Conservation (phyloP, 37 sponge, comb jelly and placozoan species). For the Hormiphora californensis region DNA sequence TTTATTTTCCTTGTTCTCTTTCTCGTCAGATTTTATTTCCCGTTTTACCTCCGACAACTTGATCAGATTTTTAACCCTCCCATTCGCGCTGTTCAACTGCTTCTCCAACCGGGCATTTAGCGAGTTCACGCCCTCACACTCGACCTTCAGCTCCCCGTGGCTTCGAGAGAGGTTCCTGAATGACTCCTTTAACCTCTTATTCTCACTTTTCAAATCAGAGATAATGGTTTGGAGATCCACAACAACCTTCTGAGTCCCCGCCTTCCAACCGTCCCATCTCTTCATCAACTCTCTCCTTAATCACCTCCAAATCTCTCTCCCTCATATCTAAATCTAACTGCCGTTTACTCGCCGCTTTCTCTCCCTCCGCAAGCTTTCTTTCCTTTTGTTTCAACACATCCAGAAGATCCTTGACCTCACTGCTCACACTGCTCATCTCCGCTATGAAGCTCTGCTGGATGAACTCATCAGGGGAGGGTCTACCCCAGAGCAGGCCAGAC, state of each 20-base stretch:
- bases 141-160: neutral
- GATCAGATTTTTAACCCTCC: neutral
- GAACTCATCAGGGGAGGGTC: neutral
- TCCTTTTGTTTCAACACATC: neutral
- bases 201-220: neutral
- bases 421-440: conserved; percentile 27
- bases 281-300: neutral
- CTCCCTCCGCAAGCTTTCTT: neutral
- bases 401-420: neutral
- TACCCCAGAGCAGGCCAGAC: neutral
- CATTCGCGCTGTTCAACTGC: conserved; percentile 2
- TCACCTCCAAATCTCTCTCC: neutral
- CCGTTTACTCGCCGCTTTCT: neutral
- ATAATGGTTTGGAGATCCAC: neutral
- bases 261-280: neutral
- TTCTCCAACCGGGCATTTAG: neutral
- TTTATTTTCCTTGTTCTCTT: neutral
- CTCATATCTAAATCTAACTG: neutral
- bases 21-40: neutral
- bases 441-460: neutral
- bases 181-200: neutral
- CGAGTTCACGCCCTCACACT: neutral
- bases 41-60: neutral
- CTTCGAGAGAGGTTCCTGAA: neutral
- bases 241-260: neutral